Evolutionary conservation across 2,888 invertebrate species (phyloP).

Genomic region (Acronicta alni): DNA sequence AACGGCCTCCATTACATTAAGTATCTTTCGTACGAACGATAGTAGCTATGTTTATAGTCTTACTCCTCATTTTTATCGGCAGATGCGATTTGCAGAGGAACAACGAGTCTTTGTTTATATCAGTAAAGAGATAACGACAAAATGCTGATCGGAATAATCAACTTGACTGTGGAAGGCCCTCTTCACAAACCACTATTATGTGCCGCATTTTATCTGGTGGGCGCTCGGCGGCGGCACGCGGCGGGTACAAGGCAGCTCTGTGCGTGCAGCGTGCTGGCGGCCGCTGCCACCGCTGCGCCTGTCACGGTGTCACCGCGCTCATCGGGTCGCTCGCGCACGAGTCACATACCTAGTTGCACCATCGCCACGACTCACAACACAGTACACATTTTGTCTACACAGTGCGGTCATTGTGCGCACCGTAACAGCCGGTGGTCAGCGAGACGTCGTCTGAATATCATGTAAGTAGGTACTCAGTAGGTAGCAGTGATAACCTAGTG

Average conservation of each 20-base stretch:
- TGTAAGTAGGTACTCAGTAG: too few relatives aligned
- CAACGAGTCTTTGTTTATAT: slow-evolving; percentile 34
- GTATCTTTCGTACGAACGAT: background rate
- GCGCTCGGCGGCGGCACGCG: background rate
- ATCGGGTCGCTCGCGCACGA: background rate
- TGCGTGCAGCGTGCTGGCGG: too few relatives aligned
- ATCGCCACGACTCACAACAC: too few relatives aligned
- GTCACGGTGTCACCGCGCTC: slow-evolving; percentile 1
- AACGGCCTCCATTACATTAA: slow-evolving; percentile 8
- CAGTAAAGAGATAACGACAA: slow-evolving; percentile 22
- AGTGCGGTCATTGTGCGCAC: too few relatives aligned
- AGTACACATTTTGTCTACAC: too few relatives aligned
- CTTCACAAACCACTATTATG: background rate
- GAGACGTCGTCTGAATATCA: too few relatives aligned
- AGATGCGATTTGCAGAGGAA: slow-evolving; percentile 20
- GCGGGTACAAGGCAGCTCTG: too few relatives aligned
- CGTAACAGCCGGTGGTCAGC: too few relatives aligned
- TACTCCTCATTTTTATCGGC: slow-evolving; percentile 12
- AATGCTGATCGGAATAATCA: slow-evolving; percentile 22
- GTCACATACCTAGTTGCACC: too few relatives aligned
- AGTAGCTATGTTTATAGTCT: slow-evolving; percentile 8
- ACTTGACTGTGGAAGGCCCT: background rate
- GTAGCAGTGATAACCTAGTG: too few relatives aligned
- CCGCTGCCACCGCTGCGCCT: too few relatives aligned
- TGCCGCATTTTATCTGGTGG: background rate